Evolutionary conservation across 2,888 invertebrate genomes (phyloP), one percentile per base, ranked within the genome.

Genomic region (Cataglyphis albicans): DNA sequence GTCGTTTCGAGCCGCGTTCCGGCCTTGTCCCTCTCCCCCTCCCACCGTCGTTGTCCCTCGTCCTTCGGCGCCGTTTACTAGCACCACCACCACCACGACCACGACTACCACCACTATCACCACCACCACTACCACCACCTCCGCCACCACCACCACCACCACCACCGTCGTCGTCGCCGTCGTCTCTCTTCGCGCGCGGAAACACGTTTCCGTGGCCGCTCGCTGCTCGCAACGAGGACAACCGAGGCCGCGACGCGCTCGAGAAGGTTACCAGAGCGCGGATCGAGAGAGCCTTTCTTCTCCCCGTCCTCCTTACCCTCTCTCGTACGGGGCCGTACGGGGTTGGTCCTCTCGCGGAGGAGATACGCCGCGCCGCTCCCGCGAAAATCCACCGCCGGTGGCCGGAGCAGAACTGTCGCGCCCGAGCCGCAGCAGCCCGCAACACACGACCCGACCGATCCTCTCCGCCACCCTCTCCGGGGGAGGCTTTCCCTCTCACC

Each of bases 401-500:
- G 93, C 93, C 92, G 94, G 92, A 92, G 92, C 93, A 92, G 93
- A 93, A 94, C 94, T 94, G 94, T 94, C 94, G 94, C 93, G 93
- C 94, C 93, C 94, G 92, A 94, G 92, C 94, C 93, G 94, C 94
- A 94, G 94, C 94, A 94, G 94, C 93, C 94, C 93, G 94, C 94
- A 93, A 93, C 93, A 92, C 92, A 92, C 92, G 89, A 92, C 92
- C 93, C 91, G 91, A 92, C 92, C 91, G 88, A 90, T 89, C 89
- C 91, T 87, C 89, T 65, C 88, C 83, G 87, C 68, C 15, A 32
- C 32, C 87, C 85, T 64, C 84, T 25, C 25, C 85, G 83, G 83
- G 87, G 83, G 88, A 89, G 88, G 89, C 90, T 84, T 81, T 81
- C 89, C 85, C 86, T 84, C 73, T 84, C 89, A 72, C 81, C 82